Conservation (phyloP, 2,797 vertebrate genomes). For the Clamator glandarius region DNA sequence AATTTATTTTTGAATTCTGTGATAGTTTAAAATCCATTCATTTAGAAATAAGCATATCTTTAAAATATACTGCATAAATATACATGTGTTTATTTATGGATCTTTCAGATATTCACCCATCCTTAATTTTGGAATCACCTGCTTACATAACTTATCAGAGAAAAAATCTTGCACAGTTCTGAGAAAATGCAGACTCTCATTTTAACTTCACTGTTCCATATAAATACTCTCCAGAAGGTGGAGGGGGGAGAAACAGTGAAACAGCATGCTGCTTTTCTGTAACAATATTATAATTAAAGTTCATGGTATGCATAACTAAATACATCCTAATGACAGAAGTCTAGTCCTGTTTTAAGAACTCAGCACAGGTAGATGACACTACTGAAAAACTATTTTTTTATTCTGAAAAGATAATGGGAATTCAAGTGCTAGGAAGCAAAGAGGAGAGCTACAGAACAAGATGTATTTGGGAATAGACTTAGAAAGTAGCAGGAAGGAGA, state of each 20-base stretch:
- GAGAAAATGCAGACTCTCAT: background rate
- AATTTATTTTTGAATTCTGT: slow-evolving; percentile 61
- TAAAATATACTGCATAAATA: background rate
- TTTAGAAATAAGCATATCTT: background rate
- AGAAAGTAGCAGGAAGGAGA: background rate
- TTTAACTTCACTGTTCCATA: background rate
- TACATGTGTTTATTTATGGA: background rate
- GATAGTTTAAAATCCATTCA: slow-evolving; percentile 40
- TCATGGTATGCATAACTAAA: background rate
- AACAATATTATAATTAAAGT: background rate
- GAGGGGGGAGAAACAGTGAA: no score
- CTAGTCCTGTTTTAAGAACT: background rate
- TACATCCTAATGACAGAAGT: background rate
- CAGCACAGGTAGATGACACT: background rate
- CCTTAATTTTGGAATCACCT: background rate
- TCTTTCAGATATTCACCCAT: background rate
- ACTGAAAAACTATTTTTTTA: background rate
- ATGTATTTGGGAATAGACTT: background rate
- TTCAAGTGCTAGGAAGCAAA: background rate
- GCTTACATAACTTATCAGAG: background rate
- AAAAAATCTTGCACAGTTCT: background rate
- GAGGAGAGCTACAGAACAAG: background rate
- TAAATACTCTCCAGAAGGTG: background rate
- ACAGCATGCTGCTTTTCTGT: background rate
- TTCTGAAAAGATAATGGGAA: background rate